Percentiles rank a stretch among this genome's conserved stretches.
Evolutionary conservation across 2,888 invertebrate species (phyloP).

Genomic region (Spodoptera exigua): DNA sequence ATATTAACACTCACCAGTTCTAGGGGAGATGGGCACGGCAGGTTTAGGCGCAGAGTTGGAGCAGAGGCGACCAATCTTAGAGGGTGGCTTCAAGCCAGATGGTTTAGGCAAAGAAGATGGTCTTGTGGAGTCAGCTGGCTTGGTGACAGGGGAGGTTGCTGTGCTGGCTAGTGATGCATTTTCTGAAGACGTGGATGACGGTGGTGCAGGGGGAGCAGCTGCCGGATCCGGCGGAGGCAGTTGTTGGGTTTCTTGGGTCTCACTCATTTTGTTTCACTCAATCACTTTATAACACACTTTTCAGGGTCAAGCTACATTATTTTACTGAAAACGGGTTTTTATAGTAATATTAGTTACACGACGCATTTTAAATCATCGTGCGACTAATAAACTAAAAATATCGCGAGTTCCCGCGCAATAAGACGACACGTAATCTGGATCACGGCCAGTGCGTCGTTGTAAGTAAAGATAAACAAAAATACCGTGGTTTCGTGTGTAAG

Average conservation of each 20-base stretch:
- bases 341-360: slow-evolving; percentile 64
- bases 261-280: slow-evolving; percentile 82
- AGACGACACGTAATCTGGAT: slow-evolving; percentile 86
- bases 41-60: slow-evolving; percentile 91
- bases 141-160: slow-evolving; percentile 69
- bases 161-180: slow-evolving; percentile 75
- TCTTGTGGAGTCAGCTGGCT: slow-evolving; percentile 71
- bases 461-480: slow-evolving; percentile 70
- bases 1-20: slow-evolving; percentile 80
- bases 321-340: slow-evolving; percentile 65
- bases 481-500: slow-evolving; percentile 38
- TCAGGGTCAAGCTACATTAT: slow-evolving; percentile 58
- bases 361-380: slow-evolving; percentile 74
- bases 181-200: slow-evolving; percentile 77
- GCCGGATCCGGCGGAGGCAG: slow-evolving; percentile 58
- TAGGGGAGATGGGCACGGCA: slow-evolving; percentile 90
- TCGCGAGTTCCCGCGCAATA: slow-evolving; percentile 87
- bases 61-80: slow-evolving; percentile 92
- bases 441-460: slow-evolving; percentile 83
- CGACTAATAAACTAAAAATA: slow-evolving; percentile 85
- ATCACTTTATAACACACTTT: slow-evolving; percentile 62
- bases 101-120: slow-evolving; percentile 86
- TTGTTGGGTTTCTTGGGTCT: slow-evolving; percentile 69
- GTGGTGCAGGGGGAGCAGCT: slow-evolving; percentile 66
- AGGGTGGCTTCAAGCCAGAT: slow-evolving; percentile 90